These are phyloP conservation scores for Agrochola lychnidis DNA, from an alignment of 2,888 invertebrate genomes.

Conservation along the genomic window DNA sequence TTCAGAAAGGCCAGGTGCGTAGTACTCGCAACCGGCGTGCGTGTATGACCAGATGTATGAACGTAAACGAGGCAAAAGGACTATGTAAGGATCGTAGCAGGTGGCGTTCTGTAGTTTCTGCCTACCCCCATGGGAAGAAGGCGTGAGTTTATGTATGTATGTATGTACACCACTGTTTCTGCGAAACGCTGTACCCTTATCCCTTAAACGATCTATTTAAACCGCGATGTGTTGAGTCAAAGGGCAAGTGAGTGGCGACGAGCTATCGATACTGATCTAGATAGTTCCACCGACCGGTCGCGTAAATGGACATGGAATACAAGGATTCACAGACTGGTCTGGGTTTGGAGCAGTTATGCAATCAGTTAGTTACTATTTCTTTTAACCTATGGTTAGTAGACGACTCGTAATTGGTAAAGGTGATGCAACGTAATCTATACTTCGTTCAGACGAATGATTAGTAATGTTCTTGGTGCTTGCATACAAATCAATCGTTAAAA, in stretches of 20 bases:
- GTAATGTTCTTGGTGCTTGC: conserved; percentile 4
- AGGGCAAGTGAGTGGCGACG: conserved; percentile 85
- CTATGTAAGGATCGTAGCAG: too few species aligned
- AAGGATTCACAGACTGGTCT: conserved; percentile 66
- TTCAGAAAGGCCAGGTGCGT: too few species aligned
- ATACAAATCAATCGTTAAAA: conserved; percentile 22
- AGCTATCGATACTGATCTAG: conserved; percentile 73
- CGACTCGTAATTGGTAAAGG: background rate
- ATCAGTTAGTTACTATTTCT: conserved; percentile 20
- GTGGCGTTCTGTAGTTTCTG: too few species aligned
- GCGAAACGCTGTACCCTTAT: conserved; percentile 33
- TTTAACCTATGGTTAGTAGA: conserved; percentile 21
- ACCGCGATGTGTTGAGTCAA: conserved; percentile 75
- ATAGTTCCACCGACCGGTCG: conserved; percentile 65
- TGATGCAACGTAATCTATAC: conserved; percentile 16
- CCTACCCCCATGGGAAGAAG: too few species aligned
- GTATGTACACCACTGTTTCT: background rate
- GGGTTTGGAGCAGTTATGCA: conserved; percentile 47
- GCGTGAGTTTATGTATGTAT: too few species aligned
- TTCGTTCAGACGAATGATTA: conserved; percentile 10
- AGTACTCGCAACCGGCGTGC: too few species aligned
- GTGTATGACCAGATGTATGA: too few species aligned
- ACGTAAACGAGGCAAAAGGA: too few species aligned
- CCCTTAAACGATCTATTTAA: conserved; percentile 35
- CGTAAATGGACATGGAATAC: conserved; percentile 68